Percentiles rank a stretch among this genome's conserved stretches.
Evolutionary conservation across 2,113 vertebrate species (phyloP).

Genomic region (Thunnus thynnus): DNA sequence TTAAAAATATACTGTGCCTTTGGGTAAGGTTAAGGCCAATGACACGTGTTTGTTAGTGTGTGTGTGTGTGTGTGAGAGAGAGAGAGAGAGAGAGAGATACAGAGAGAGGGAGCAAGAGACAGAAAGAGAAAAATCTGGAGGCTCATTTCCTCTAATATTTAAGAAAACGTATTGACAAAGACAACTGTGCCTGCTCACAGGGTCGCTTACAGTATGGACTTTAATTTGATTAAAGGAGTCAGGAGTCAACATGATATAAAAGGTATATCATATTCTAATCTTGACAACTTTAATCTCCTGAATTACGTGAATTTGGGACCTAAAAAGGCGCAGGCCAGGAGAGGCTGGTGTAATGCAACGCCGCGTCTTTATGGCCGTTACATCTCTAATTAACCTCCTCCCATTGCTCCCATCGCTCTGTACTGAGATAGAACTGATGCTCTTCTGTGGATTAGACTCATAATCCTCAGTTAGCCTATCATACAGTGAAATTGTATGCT

Average conservation of each 20-base stretch:
- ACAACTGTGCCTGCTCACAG: background rate
- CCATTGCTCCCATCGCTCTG: background rate
- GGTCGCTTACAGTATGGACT: background rate
- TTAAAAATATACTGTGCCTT: constrained; percentile 75
- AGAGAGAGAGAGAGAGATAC: background rate
- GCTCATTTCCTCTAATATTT: background rate
- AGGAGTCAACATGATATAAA: background rate
- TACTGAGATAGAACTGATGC: constrained; percentile 19
- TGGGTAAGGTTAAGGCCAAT: constrained; percentile 67
- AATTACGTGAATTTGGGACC: background rate
- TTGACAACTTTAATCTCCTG: background rate
- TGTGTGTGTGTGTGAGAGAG: constrained; percentile 21
- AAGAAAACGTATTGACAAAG: background rate
- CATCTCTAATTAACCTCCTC: constrained; percentile 41
- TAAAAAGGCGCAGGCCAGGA: background rate
- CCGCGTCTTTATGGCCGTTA: background rate
- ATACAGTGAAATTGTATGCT: constrained; percentile 49
- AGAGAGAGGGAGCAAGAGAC: background rate
- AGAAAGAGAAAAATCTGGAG: too few species aligned
- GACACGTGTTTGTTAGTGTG: constrained; percentile 24
- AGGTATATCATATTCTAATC: background rate
- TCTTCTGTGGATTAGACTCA: constrained; percentile 54
- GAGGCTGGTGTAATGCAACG: background rate
- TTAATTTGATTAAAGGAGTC: too few species aligned
- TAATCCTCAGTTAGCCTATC: constrained; percentile 58